phyloP scores from a whole-genome alignment of 2,797 vertebrate species.

The Gallinago stenura region DNA sequence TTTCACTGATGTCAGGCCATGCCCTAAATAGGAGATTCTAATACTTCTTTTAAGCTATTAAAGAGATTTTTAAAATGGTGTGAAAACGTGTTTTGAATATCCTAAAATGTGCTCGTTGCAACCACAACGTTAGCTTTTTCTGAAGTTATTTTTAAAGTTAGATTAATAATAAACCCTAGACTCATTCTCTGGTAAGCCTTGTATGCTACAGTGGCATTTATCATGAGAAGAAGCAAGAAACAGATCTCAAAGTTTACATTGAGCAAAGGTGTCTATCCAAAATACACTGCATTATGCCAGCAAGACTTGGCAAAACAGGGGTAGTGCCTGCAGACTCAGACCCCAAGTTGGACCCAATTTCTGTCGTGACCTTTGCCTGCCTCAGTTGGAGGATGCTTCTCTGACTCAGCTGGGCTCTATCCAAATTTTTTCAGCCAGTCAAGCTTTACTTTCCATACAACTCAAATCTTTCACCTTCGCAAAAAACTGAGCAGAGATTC shows the following conservation, averaged over 20 bases:
- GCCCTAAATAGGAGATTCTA: not conserved
- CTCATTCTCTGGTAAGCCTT: not conserved
- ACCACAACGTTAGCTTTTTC: not conserved
- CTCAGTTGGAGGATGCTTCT: not conserved
- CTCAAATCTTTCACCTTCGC: not conserved
- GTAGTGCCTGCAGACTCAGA: not conserved
- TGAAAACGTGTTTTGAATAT: not conserved
- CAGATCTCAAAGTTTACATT: not conserved
- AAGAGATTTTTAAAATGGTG: not conserved
- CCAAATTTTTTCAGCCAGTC: not conserved
- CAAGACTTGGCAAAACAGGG: constrained; percentile 1
- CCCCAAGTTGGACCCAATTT: not conserved
- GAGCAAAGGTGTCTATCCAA: not conserved
- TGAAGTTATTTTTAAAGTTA: not conserved
- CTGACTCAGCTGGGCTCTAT: not conserved
- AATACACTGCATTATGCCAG: not conserved
- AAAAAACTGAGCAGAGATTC: not conserved
- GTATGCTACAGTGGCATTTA: not conserved
- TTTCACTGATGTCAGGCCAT: not conserved
- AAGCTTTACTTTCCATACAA: not conserved
- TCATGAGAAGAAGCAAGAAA: not conserved
- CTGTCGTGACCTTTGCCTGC: not conserved
- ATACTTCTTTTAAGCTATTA: not conserved
- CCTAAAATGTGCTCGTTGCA: not conserved
- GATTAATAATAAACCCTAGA: not conserved